phyloP scores from a whole-genome alignment of 2,113 vertebrate genomes.

The Boleophthalmus pectinirostris region DNA sequence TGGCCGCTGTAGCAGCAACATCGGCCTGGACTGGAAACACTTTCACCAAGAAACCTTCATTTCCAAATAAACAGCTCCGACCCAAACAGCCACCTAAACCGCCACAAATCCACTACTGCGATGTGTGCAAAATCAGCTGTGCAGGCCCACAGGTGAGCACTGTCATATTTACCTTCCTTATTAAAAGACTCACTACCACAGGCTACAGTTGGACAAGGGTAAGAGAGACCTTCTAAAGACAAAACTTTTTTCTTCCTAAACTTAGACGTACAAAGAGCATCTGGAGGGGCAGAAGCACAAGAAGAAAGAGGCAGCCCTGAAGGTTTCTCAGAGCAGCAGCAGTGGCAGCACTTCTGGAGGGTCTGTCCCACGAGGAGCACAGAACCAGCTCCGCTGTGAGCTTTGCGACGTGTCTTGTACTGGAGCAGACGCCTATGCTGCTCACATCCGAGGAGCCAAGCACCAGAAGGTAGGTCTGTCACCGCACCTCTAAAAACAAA shows the following conservation, averaged over 20 bases:
- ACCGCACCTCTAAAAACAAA: background rate
- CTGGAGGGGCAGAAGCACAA: constrained; percentile 99
- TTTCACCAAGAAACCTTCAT: constrained; percentile 94
- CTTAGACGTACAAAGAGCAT: constrained; percentile 96
- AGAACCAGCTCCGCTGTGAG: constrained; percentile 97
- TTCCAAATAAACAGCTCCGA: constrained; percentile 95
- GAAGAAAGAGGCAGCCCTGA: constrained; percentile 95
- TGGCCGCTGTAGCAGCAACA: constrained; percentile 88
- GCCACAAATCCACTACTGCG: constrained; percentile 98
- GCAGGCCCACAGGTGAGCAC: constrained; percentile 93
- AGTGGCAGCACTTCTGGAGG: constrained; percentile 74
- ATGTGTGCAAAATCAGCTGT: constrained; percentile 99
- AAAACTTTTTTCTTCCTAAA: background rate
- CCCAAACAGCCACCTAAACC: constrained; percentile 97
- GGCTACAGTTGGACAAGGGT: background rate
- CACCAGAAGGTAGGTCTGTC: constrained; percentile 89
- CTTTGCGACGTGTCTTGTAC: constrained; percentile 98
- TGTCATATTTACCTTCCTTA: background rate
- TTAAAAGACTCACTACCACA: too few species aligned
- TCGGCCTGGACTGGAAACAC: constrained; percentile 95
- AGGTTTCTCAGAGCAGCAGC: constrained; percentile 87
- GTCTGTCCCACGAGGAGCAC: constrained; percentile 86
- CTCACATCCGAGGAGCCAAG: constrained; percentile 96
- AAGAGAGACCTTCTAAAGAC: background rate
- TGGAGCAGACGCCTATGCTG: constrained; percentile 95